Conservation (phyloP, 2,797 vertebrate genomes). For the Tokudaia tokunoshimensis region DNA sequence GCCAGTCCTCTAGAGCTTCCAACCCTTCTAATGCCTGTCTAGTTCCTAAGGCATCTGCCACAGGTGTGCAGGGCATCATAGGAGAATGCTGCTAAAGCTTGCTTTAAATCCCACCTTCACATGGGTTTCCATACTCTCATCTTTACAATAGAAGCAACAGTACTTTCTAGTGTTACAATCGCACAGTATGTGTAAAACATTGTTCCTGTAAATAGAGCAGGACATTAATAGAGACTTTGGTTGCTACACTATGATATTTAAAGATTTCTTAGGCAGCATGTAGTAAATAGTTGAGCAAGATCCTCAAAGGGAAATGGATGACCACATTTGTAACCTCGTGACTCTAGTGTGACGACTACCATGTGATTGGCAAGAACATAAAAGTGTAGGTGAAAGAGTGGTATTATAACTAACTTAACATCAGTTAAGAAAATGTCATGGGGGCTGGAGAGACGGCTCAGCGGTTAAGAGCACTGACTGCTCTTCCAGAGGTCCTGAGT, state of each 20-base stretch:
- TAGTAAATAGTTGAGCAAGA: not conserved
- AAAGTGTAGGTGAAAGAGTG: not conserved
- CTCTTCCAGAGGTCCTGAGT: too few relatives aligned
- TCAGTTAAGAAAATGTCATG: not conserved
- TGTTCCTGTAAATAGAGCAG: not conserved
- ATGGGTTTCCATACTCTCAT: not conserved
- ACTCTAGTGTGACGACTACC: not conserved
- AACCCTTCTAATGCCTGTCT: too few relatives aligned
- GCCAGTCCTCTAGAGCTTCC: too few relatives aligned
- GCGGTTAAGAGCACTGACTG: too few relatives aligned
- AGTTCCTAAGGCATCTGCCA: not conserved
- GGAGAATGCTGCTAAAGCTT: not conserved
- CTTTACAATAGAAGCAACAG: slow-evolving; percentile 40
- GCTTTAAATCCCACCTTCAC: not conserved
- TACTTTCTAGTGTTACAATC: not conserved
- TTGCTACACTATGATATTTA: not conserved
- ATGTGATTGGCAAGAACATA: not conserved
- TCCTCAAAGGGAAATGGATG: slow-evolving; percentile 16
- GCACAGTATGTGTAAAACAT: not conserved
- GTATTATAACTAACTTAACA: not conserved
- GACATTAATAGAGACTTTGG: not conserved
- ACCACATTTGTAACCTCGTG: not conserved
- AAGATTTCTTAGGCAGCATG: not conserved
- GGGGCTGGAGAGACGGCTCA: too few relatives aligned
- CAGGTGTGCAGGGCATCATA: not conserved